Percentiles rank a stretch among this genome's conserved stretches.
Conservation (phyloP, 2,888 invertebrate species). For the Himalopsyche japonica region DNA sequence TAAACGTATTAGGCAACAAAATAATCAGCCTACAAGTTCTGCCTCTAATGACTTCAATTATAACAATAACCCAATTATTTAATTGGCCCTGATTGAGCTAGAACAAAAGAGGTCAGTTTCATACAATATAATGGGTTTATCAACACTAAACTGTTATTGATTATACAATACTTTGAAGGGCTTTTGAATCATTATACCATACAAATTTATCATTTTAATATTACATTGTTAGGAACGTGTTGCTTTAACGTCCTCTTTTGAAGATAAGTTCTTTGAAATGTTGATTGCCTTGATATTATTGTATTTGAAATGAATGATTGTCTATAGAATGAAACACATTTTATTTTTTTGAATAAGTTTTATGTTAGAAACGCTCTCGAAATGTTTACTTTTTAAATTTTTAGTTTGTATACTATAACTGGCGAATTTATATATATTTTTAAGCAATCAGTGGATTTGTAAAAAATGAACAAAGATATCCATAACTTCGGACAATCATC, state of each 20-base stretch:
- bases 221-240: not conserved
- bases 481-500: too few relatives aligned
- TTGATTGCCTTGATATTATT: not conserved
- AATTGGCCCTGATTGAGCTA: not conserved
- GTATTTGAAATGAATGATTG: too few relatives aligned
- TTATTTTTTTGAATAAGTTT: too few relatives aligned
- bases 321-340: too few relatives aligned
- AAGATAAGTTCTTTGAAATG: not conserved
- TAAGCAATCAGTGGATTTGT: too few relatives aligned
- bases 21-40: not conserved
- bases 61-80: not conserved
- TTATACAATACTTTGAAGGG: not conserved
- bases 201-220: not conserved
- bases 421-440: too few relatives aligned
- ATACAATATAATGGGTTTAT: not conserved
- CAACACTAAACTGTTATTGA: not conserved
- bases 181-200: not conserved
- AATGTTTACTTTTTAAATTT: too few relatives aligned
- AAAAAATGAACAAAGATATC: too few relatives aligned
- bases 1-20: not conserved
- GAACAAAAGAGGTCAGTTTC: not conserved
- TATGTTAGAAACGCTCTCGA: too few relatives aligned
- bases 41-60: not conserved
- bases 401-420: too few relatives aligned
- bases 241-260: too few relatives aligned